A percentile compares a stretch with the other conserved stretches of the same genome.
phyloP scores from a whole-genome alignment of 2,797 vertebrate species.

The Pitangus sulphuratus region DNA sequence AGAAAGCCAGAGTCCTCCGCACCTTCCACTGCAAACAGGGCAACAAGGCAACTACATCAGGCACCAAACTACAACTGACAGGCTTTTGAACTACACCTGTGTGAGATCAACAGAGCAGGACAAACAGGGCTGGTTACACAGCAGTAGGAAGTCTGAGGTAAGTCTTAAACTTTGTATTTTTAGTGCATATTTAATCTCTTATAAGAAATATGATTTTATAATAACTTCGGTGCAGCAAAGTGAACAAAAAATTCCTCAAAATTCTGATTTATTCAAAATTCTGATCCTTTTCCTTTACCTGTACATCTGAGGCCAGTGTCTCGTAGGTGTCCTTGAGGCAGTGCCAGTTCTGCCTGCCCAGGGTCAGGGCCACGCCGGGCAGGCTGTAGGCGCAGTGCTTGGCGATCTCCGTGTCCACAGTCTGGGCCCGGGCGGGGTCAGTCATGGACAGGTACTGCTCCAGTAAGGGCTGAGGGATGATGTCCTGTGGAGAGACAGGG shows the following conservation, averaged over 20 bases:
- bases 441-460: constrained; percentile 80
- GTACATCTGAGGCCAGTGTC: constrained; percentile 76
- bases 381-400: constrained; percentile 79
- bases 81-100: neutral
- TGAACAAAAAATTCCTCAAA: neutral
- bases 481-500: constrained; percentile 59
- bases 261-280: neutral
- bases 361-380: constrained; percentile 75
- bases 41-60: neutral
- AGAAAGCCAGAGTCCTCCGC: constrained; percentile 87
- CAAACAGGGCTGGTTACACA: neutral
- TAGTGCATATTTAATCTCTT: neutral
- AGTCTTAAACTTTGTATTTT: neutral
- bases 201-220: accelerated
- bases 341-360: constrained; percentile 80
- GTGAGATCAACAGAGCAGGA: neutral
- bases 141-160: neutral
- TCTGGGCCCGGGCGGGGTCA: constrained; percentile 76
- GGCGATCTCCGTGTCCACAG: constrained; percentile 76
- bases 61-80: neutral
- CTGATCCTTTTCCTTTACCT: constrained; percentile 54
- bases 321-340: constrained; percentile 77
- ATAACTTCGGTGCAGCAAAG: neutral
- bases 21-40: constrained; percentile 88
- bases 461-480: constrained; percentile 79